Base-by-base conservation (phyloP, 2,113 vertebrate species). In the Edolisoma coerulescens region DNA sequence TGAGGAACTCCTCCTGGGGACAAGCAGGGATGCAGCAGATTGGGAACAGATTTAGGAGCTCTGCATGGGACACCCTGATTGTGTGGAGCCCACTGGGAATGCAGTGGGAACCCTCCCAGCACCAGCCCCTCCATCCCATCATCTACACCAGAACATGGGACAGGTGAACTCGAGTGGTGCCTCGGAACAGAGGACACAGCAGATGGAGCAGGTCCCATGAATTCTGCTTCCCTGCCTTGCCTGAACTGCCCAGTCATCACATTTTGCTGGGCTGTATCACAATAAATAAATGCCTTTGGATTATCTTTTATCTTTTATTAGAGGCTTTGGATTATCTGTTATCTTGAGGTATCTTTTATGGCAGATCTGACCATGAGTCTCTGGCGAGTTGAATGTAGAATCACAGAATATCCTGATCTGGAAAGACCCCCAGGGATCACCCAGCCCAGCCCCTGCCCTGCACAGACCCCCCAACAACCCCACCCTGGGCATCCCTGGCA, bases 351-450 rank as follows among this genome's bases (percentile, higher is more conserved):
- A 14, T 22, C 35, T 49, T 80, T 41, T 10, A 27, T 3, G 17
- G 53, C 35, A 84, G 57, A 30, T 45, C 70, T 53, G 41, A 47
- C 76, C 35, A 19, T 11, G 61, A 42, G 24, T 42, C 42, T 35
- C 60, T 7, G 44, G 32, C 35, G 27, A 59, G 17, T 4, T 44
- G 37, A 68, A 35, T 35, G 52, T 6, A 57, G 67, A 57, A 53
- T 47, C 41, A 24, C 30, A 26, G 35, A 41, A 39, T 13, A 23
- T 81, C 52, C 68, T n/a, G n/a, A n/a, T n/a, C n/a, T 39, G 37
- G 52, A 10, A 44, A 8, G 19, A 13, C 1, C 15, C 13, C 1
- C 44, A 33, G 1, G 22, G 37, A 33, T 7, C 67, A 13, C 0
- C n/a, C 59, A 47, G 7, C 0, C 0, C 28, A 22, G 5, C 23